Conservation (phyloP, 1,140 invertebrate species). For the Streblospio benedicti region DNA sequence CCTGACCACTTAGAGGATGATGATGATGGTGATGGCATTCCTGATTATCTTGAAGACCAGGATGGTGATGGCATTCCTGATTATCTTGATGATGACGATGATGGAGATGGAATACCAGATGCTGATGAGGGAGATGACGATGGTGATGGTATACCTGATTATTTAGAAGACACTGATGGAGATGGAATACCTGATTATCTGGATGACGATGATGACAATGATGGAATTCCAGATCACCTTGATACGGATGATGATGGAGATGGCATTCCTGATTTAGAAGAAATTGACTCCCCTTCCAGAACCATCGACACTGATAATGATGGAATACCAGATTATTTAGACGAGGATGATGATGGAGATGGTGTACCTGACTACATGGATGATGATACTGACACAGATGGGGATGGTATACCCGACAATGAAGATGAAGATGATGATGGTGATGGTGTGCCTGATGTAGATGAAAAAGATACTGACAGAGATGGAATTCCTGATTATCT, state of each 20-base stretch:
- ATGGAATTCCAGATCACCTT: constrained; percentile 35
- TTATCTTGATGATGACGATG: constrained; percentile 24
- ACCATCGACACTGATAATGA: constrained; percentile 34
- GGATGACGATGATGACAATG: constrained; percentile 23
- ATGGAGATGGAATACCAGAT: constrained; percentile 35
- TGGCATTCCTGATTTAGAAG: constrained; percentile 39
- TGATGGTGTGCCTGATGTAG: constrained; percentile 34
- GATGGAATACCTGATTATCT: constrained; percentile 14
- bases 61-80: constrained; percentile 20
- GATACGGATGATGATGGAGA: constrained; percentile 27
- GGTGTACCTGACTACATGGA: constrained; percentile 13
- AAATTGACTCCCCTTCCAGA: constrained; percentile 28
- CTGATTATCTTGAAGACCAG: constrained; percentile 19
- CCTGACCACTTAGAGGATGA: constrained; percentile 29
- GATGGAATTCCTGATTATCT: constrained; percentile 26
- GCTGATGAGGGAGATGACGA: constrained; percentile 25
- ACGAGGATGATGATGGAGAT: constrained; percentile 35
- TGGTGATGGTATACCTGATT: constrained; percentile 26
- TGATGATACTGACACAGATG: constrained; percentile 31
- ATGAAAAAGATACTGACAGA: constrained; percentile 29
- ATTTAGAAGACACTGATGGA: constrained; percentile 25
- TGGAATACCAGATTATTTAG: constrained; percentile 41
- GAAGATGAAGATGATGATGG: constrained; percentile 34
- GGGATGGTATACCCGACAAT: constrained; percentile 40
- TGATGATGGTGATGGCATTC: constrained; percentile 31